These are phyloP conservation scores for Limenitis camilla DNA, from an alignment of 2,888 invertebrate genomes.

Conservation along the genomic window DNA sequence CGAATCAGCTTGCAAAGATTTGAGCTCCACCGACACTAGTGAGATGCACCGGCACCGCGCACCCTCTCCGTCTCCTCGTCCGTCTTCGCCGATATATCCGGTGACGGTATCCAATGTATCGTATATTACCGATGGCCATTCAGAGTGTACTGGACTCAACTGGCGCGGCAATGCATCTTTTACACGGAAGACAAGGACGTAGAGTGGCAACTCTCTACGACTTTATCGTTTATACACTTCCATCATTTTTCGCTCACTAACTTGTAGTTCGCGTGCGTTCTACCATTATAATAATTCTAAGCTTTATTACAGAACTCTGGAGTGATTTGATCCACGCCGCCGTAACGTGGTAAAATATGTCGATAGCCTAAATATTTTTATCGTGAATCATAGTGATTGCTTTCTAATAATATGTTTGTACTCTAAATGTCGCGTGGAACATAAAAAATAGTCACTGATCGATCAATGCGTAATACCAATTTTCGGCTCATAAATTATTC, in stretches of 20 bases:
- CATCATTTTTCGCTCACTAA: conserved; percentile 2
- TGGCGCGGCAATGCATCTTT: conserved; percentile 51
- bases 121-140: conserved; percentile 37
- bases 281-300: conserved; percentile 15
- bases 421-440: not conserved
- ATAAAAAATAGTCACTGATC: not conserved
- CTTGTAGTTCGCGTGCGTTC: conserved; percentile 11
- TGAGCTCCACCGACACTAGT: conserved; percentile 20
- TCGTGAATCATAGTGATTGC: conserved; percentile 5
- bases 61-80: conserved; percentile 3
- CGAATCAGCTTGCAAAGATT: conserved; percentile 57
- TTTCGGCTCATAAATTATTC: not conserved
- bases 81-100: conserved; percentile 10
- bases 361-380: conserved; percentile 6
- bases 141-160: conserved; percentile 39
- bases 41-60: conserved; percentile 20
- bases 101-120: conserved; percentile 27
- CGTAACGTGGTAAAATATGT: conserved; percentile 2
- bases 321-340: conserved; percentile 10
- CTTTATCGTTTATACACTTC: conserved; percentile 14
- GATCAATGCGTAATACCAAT: not conserved
- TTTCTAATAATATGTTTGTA: conserved; percentile 3
- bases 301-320: conserved; percentile 16
- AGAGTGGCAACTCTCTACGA: conserved; percentile 29
- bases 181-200: conserved; percentile 42